A percentile compares a stretch with the other conserved stretches of the same genome.
Conservation (phyloP, 1,140 invertebrate species). For the Eriosoma lanigerum region DNA sequence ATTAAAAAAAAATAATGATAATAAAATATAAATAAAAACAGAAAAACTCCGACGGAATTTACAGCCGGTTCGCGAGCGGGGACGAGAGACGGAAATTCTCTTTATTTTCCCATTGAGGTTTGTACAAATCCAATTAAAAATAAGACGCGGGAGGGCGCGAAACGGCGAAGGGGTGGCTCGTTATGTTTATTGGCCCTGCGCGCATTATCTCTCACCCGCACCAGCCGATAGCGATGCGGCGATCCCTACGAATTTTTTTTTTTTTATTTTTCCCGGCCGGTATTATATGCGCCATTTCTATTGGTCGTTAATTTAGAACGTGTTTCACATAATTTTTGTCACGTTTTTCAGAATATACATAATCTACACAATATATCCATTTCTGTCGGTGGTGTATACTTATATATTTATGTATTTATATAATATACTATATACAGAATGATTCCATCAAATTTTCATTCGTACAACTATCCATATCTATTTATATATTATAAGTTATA, state of each 20-base stretch:
- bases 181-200: conserved; percentile 50
- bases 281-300: too few species aligned
- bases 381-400: background rate
- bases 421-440: background rate
- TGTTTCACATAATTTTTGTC: conserved; percentile 51
- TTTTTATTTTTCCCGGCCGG: background rate
- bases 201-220: conserved; percentile 19
- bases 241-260: conserved; percentile 16
- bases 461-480: too few species aligned
- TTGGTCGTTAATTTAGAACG: conserved; percentile 34
- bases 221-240: background rate
- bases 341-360: conserved; percentile 33
- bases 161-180: conserved; percentile 24
- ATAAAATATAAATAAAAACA: background rate
- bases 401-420: too few species aligned
- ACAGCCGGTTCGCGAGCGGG: background rate
- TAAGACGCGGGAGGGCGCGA: conserved; percentile 16
- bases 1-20: conserved; percentile 39
- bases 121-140: conserved; percentile 50
- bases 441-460: too few species aligned
- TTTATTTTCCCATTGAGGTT: conserved; percentile 52
- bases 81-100: conserved; percentile 4
- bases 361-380: too few species aligned
- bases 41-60: conserved; percentile 24
- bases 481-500: too few species aligned